Base-by-base conservation (phyloP, 2,888 invertebrate genomes). In the Diplazon laetatorius region DNA sequence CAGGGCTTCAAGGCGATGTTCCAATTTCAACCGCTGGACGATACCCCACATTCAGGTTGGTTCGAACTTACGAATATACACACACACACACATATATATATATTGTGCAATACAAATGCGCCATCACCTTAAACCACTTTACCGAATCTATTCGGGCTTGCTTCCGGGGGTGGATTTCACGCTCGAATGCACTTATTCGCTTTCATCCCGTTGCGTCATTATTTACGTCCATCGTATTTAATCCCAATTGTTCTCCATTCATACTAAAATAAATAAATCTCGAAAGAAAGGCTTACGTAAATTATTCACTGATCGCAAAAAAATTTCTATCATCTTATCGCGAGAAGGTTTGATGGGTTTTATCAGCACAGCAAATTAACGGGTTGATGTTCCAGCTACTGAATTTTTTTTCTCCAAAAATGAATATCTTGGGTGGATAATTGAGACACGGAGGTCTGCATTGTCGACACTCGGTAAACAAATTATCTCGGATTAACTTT, bases 1-100 rank as follows among this genome's bases (percentile, higher is more conserved):
- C 95, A 95, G 85, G 96, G 96, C 0, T 96, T 96, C 90, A 95
- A 95, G 86, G 96, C 95, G 74, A 94, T 93, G 78, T 95, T 94
- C 91, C 94, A 95, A 87, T 95, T 95, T 87, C 95, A 95, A 85
- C 94, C 94, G 12, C 89, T 93, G 86, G 94, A 94, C 81, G 93
- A 93, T 85, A 83, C 87, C 52, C 85, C 84, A 37, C 80, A 85
- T 76, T 63, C 84, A 68, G 85, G 85, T 86, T 70, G 72, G 83
- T 80, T 22, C 37, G 37, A 66, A 20, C 39, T 42, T 42, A 50
- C 55, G 68, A 79, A 70, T 66, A 65, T 39, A 65, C 57, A 35
- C n/a, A n/a, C n/a, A n/a, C n/a, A n/a, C n/a, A n/a, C n/a, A n/a
- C n/a, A n/a, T n/a, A n/a, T n/a, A n/a, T n/a, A n/a, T n/a, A n/a